phyloP scores from a whole-genome alignment of 2,888 invertebrate genomes.

The Acleris sparsana region DNA sequence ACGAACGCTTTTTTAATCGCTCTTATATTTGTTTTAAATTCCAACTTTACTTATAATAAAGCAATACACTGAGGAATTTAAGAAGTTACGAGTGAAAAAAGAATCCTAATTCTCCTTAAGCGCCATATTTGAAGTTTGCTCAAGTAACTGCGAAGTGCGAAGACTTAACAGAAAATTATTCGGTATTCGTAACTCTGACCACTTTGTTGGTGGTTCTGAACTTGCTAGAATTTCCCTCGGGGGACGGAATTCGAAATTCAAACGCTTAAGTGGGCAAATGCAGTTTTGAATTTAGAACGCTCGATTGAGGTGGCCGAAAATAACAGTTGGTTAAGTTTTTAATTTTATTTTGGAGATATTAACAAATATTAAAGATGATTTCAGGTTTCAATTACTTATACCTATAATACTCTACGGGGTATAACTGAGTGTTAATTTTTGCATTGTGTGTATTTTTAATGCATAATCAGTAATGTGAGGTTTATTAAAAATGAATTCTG shows the following conservation, averaged over 20 bases:
- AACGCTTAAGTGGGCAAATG: conserved; percentile 22
- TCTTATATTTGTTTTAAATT: conserved; percentile 3
- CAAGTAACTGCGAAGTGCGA: conserved; percentile 3
- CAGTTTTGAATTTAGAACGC: conserved; percentile 26
- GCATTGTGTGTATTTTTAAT: too few relatives aligned
- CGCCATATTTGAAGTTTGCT: conserved; percentile 19
- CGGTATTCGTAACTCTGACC: conserved; percentile 15
- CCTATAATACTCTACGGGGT: too few relatives aligned
- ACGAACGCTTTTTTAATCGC: not conserved
- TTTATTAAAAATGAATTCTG: too few relatives aligned
- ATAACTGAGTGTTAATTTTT: too few relatives aligned
- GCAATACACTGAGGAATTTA: conserved; percentile 3
- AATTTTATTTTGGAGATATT: too few relatives aligned
- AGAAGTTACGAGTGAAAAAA: conserved; percentile 18
- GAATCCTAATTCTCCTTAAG: conserved; percentile 16
- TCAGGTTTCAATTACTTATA: too few relatives aligned
- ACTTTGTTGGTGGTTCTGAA: conserved; percentile 31
- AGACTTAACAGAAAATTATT: conserved; percentile 30
- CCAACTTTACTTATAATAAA: conserved; percentile 8
- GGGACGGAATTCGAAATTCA: conserved; percentile 19
- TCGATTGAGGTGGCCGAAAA: not conserved
- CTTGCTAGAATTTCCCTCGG: conserved; percentile 15
- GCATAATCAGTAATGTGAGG: too few relatives aligned
- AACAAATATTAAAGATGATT: too few relatives aligned
- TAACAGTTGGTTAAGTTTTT: not conserved